Evolutionary conservation across 2,113 vertebrate species (phyloP), one percentile per base, ranked within the genome.

Genomic region (Proteles cristata): DNA sequence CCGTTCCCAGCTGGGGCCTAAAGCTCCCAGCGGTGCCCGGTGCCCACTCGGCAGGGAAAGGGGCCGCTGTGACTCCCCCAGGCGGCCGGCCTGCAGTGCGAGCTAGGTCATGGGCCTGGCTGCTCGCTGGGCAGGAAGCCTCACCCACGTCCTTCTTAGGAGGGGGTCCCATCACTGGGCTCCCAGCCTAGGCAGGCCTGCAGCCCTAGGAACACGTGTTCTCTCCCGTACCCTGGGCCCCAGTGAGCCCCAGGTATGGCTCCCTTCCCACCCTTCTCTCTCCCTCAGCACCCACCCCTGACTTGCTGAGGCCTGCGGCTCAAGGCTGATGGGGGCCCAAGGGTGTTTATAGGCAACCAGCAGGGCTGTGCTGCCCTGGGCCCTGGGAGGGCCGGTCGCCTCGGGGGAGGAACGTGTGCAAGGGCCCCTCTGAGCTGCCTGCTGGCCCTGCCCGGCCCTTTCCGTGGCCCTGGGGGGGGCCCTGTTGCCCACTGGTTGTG

Each of bases 271-370:
- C 25, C 26, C 21, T 45, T 11, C 53, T 45, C 26, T 11, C n/a
- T 26, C 63, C 61, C 50, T 19, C 25, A 12, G 55, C 8, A 23
- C 11, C 68, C 19, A 0, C 8, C 28, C 11, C 68, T 15, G 0
- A 31, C 31, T 81, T 1, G 2, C 48, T 25, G 35, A 88, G 28
- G 33, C 68, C 31, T 15, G 9, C 50, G 35, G 12, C 50, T 65
- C 65, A 35, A 82, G 69, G 25, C 5, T 43, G 35, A 3, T 4
- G 31, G 35, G 35, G 48, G 26, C 50, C 33, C 10, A 8, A 2
- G 48, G 55, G 26, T 31, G 2, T 90, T 21, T 69, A 14, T 5
- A 74, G 48, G 68, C 5, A 31, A 45, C 35, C 39, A 3, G 8
- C 6, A 48, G 43, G 26, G 16, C 69, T 69, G 7, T 28, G 48